phyloP scores from a whole-genome alignment of 1,140 invertebrate species.

The Aporrectodea caliginosa region DNA sequence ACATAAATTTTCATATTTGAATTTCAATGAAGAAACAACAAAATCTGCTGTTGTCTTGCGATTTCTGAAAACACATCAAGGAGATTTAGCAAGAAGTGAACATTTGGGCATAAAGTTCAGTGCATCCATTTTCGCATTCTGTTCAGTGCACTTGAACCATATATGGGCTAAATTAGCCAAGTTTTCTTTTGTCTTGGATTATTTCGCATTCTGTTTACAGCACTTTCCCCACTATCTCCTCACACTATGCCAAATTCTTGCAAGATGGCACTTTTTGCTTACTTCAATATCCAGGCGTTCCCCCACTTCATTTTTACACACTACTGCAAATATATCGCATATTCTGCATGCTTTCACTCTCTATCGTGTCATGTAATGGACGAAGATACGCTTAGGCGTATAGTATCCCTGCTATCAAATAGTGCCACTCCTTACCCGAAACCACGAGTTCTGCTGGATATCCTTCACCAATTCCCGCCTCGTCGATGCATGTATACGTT shows the following conservation, averaged over 20 bases:
- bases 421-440: neutral
- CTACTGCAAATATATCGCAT: neutral
- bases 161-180: no score
- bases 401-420: neutral
- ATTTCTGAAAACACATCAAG: no score
- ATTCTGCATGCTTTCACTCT: neutral
- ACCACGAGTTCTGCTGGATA: neutral
- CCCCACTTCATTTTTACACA: neutral
- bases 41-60: no score
- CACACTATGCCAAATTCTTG: neutral
- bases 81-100: no score
- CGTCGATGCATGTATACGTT: neutral
- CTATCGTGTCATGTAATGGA: neutral
- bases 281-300: neutral
- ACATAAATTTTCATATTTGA: no score
- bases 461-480: neutral
- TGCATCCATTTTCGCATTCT: no score
- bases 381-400: neutral
- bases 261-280: neutral
- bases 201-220: no score
- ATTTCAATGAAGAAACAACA: no score
- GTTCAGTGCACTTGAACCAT: no score
- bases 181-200: no score
- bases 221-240: no score
- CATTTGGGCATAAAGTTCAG: no score